These are phyloP conservation scores for Bombus cullumanus DNA, from an alignment of 1,140 invertebrate species.

Conservation along the genomic window DNA sequence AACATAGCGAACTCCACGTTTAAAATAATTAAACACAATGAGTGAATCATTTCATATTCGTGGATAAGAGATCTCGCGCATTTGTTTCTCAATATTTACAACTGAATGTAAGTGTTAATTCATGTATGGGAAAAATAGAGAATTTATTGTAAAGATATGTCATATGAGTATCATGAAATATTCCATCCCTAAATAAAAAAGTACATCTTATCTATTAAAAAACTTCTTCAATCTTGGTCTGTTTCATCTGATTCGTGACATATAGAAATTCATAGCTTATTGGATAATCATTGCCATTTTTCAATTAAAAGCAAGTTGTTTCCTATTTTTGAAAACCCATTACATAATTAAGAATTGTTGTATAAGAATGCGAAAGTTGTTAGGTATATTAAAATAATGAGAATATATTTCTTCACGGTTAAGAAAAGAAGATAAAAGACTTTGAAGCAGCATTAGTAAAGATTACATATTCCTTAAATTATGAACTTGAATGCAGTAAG, in stretches of 20 bases:
- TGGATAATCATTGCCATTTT: neutral
- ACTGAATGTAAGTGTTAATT: neutral
- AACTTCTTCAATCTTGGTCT: neutral
- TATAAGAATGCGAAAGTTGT: neutral
- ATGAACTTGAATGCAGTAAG: neutral
- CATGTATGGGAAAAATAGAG: too few relatives aligned
- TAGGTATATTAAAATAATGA: neutral
- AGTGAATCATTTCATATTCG: neutral
- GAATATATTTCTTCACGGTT: neutral
- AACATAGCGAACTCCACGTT: neutral
- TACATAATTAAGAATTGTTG: neutral
- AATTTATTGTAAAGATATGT: too few relatives aligned
- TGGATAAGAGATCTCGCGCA: neutral
- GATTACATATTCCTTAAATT: neutral
- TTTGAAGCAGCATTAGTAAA: neutral
- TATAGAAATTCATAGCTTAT: neutral
- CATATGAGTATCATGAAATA: too few relatives aligned
- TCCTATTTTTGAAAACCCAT: neutral
- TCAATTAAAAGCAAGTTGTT: too few relatives aligned
- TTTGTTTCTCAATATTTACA: neutral
- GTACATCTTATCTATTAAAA: too few relatives aligned
- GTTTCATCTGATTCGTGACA: neutral
- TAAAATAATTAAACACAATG: neutral
- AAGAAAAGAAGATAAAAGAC: neutral
- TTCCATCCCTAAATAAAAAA: too few relatives aligned